Conservation (phyloP, 2,888 invertebrate species). For the Mellilla xanthometata region DNA sequence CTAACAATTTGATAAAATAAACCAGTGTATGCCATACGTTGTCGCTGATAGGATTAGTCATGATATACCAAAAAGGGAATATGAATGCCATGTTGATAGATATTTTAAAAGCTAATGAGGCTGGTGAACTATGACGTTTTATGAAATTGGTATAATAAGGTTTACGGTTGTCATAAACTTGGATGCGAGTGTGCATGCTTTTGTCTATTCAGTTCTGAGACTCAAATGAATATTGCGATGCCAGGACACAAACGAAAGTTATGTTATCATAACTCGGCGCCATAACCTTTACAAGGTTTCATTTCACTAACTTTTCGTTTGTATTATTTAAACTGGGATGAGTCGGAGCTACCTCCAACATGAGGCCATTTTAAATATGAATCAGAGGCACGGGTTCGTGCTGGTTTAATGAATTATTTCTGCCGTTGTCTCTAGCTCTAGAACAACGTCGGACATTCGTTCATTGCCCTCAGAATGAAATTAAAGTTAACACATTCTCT, state of each 20-base stretch:
- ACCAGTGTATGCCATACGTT: no score
- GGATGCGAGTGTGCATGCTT: no score
- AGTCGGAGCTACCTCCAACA: conserved; percentile 27
- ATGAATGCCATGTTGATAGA: no score
- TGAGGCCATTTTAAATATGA: conserved; percentile 43
- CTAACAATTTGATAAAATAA: no score
- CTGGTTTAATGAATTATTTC: conserved; percentile 47
- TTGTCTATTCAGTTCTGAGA: no score
- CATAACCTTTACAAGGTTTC: conserved; percentile 14
- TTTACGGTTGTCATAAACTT: no score
- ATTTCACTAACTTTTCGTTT: conserved; percentile 25
- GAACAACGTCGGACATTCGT: conserved; percentile 25
- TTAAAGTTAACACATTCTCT: conserved; percentile 12
- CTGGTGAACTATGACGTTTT: no score
- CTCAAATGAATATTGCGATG: neutral
- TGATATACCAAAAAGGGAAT: no score
- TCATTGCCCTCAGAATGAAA: conserved; percentile 21
- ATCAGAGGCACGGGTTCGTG: conserved; percentile 41
- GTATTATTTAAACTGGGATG: conserved; percentile 32
- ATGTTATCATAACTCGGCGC: conserved; percentile 7
- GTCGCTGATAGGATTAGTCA: no score
- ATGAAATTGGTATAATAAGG: no score
- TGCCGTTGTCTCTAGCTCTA: conserved; percentile 31
- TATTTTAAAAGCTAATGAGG: no score
- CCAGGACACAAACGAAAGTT: conserved; percentile 4